These are phyloP conservation scores for Premnoplex brunnescens DNA, from an alignment of 2,797 vertebrate species.

Conservation along the genomic window DNA sequence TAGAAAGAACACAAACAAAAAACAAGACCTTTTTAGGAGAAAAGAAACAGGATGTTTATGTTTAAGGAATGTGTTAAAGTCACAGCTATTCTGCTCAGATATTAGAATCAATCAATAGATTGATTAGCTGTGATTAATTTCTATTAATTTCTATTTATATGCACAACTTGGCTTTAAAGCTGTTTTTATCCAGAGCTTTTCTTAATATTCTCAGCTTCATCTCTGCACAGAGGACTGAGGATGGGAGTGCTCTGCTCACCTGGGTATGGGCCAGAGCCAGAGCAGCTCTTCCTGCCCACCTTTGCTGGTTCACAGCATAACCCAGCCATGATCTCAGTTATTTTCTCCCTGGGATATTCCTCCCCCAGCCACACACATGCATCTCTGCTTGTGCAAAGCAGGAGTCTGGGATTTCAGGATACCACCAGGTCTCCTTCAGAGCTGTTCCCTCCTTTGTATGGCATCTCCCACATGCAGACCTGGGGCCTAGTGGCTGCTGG, in stretches of 20 bases:
- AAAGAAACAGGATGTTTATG: constrained; percentile 35
- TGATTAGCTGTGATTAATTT: not conserved
- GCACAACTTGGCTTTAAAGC: not conserved
- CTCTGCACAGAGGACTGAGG: not conserved
- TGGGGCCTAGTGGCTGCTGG: not conserved
- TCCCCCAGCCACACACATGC: rapidly evolving
- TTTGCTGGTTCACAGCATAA: not conserved
- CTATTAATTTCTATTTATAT: not conserved
- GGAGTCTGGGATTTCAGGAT: not conserved
- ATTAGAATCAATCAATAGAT: constrained; percentile 12
- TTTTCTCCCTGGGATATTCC: not conserved
- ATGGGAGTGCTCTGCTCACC: not conserved
- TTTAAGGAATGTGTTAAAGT: constrained; percentile 37
- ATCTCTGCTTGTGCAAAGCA: not conserved
- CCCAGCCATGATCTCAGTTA: not conserved
- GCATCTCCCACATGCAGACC: rapidly evolving
- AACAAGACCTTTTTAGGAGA: not conserved
- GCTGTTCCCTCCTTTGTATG: not conserved
- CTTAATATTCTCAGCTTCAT: not conserved
- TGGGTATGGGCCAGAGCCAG: not conserved
- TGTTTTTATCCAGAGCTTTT: not conserved
- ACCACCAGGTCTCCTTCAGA: not conserved
- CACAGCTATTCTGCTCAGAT: constrained; percentile 45
- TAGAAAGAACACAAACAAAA: constrained; percentile 30
- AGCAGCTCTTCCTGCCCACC: not conserved